phyloP scores from a whole-genome alignment of 2,113 vertebrate species.

The Pampusana beccarii region DNA sequence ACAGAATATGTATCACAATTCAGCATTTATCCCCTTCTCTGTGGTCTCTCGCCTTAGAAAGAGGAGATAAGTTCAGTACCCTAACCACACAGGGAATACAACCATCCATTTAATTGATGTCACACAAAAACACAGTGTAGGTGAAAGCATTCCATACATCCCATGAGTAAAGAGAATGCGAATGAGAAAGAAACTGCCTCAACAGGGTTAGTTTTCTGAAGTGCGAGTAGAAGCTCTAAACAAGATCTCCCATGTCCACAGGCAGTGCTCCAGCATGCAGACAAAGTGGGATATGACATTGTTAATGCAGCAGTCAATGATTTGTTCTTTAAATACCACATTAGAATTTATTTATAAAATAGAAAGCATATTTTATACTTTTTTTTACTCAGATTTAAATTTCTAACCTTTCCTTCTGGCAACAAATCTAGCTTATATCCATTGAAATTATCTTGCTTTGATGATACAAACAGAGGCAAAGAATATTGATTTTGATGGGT shows the following conservation, averaged over 20 bases:
- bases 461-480: background rate
- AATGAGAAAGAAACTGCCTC: background rate
- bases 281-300: conserved; percentile 25
- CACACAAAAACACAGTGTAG: conserved; percentile 2
- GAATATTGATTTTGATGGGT: background rate
- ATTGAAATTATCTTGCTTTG: background rate
- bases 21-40: background rate
- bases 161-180: background rate
- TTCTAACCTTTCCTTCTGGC: background rate
- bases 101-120: background rate
- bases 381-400: conserved; percentile 11
- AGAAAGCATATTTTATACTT: background rate
- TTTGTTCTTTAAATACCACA: background rate
- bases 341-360: conserved; percentile 39
- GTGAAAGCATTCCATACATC: background rate
- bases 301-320: conserved; percentile 38
- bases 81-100: background rate
- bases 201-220: background rate
- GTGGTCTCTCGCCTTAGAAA: background rate
- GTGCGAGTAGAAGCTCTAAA: background rate
- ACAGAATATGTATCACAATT: background rate
- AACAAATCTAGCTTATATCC: background rate
- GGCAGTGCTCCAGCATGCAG: background rate
- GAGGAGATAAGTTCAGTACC: background rate
- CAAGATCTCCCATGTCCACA: background rate